Percentiles rank a stretch among this genome's conserved stretches.
Conservation (phyloP, 2,113 vertebrate genomes). For the Origma solitaria region DNA sequence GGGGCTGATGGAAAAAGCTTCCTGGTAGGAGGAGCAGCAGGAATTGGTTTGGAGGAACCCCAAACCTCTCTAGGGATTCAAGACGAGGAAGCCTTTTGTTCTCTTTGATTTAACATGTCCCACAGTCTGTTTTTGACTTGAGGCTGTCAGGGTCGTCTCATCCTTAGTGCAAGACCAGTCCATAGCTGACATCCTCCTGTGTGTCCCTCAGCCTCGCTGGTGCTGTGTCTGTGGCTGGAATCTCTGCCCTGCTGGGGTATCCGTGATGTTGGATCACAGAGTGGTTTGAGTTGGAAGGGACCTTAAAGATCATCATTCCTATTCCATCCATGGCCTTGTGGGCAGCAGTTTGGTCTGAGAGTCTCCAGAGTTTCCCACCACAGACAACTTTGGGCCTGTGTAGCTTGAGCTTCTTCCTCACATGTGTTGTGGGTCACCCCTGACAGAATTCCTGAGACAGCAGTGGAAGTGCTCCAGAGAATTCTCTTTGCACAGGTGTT, state of each 20-base stretch:
- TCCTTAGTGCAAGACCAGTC: not conserved
- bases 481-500: not conserved
- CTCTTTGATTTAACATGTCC: not conserved
- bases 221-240: rapidly evolving
- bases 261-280: not conserved
- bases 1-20: not conserved
- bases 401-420: not conserved
- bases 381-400: rapidly evolving
- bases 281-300: not conserved
- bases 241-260: not conserved
- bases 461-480: not conserved
- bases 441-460: not conserved
- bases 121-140: not conserved
- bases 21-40: not conserved
- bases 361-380: not conserved
- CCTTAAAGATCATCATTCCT: not conserved
- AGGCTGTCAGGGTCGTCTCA: not conserved
- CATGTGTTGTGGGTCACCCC: rapidly evolving
- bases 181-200: not conserved
- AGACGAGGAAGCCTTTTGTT: not conserved
- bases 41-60: not conserved
- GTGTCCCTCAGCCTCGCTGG: not conserved
- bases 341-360: not conserved
- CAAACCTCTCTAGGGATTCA: not conserved
- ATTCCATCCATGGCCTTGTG: not conserved